A percentile compares a stretch with the other conserved stretches of the same genome.
These are phyloP conservation scores for Dasysyrphus tricinctus DNA, from an alignment of 2,888 invertebrate species.

Conservation along the genomic window DNA sequence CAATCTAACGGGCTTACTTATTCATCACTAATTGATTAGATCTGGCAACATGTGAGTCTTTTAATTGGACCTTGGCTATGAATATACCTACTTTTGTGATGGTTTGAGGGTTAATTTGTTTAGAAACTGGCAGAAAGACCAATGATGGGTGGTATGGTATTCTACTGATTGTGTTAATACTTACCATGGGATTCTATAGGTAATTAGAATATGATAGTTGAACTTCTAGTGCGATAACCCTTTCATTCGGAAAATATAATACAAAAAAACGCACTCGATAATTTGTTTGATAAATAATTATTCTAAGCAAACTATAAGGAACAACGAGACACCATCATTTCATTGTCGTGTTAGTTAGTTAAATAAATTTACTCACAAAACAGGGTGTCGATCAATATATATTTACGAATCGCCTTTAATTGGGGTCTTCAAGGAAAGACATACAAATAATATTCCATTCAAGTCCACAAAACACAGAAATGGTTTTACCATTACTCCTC, in stretches of 20 bases:
- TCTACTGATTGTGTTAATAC: conserved; percentile 69
- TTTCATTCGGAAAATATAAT: conserved; percentile 33
- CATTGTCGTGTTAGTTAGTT: conserved; percentile 47
- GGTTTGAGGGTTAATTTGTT: conserved; percentile 63
- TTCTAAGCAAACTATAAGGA: conserved; percentile 30
- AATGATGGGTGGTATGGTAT: not conserved
- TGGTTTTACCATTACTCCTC: not conserved
- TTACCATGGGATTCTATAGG: conserved; percentile 64
- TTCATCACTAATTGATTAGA: conserved; percentile 75
- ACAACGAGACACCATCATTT: conserved; percentile 36
- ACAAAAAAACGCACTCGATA: conserved; percentile 34
- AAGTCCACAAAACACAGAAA: not conserved
- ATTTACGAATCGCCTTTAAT: conserved; percentile 44
- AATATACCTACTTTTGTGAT: conserved; percentile 30
- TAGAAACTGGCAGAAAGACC: conserved; percentile 6
- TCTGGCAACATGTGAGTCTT: conserved; percentile 70
- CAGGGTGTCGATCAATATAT: conserved; percentile 56
- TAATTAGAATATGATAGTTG: conserved; percentile 70
- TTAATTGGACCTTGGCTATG: conserved; percentile 61
- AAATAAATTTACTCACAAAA: conserved; percentile 60
- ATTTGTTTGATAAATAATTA: conserved; percentile 72
- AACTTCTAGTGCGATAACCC: conserved; percentile 59
- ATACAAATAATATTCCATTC: conserved; percentile 1
- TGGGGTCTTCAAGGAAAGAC: conserved; percentile 42
- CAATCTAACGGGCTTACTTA: conserved; percentile 70